A percentile compares a stretch with the other conserved stretches of the same genome.
Evolutionary conservation across 2,888 invertebrate species (phyloP).

Genomic region (Isoperla grammatica): DNA sequence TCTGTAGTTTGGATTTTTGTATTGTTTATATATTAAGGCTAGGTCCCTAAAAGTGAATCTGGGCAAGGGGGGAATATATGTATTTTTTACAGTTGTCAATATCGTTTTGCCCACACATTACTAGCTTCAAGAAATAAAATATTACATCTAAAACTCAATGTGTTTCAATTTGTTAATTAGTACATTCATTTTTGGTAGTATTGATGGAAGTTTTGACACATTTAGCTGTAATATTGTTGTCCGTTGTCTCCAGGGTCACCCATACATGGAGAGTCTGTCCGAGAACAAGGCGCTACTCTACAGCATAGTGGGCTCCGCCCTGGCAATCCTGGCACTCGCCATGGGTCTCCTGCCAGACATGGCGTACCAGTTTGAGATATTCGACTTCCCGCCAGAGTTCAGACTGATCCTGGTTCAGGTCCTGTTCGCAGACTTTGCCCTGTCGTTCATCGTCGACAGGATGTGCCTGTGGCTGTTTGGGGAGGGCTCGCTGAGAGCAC

Average conservation of each 20-base stretch:
- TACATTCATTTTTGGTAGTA: too few species aligned
- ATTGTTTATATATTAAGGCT: too few species aligned
- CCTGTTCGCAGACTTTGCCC: constrained; percentile 76
- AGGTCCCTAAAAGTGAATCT: too few species aligned
- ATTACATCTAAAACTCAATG: too few species aligned
- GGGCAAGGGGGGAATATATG: too few species aligned
- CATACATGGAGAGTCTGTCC: constrained; percentile 94
- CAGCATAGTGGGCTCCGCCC: constrained; percentile 78
- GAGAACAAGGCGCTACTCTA: constrained; percentile 91
- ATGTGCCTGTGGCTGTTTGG: constrained; percentile 80
- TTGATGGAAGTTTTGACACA: too few species aligned
- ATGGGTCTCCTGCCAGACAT: constrained; percentile 81
- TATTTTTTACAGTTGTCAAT: too few species aligned
- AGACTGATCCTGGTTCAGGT: constrained; percentile 78
- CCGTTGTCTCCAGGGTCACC: constrained; percentile 95
- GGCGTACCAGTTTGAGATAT: constrained; percentile 87
- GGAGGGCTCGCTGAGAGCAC: constrained; percentile 56
- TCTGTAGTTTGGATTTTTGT: too few species aligned
- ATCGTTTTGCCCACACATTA: too few species aligned
- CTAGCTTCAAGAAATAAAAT: too few species aligned
- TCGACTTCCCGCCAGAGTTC: constrained; percentile 91
- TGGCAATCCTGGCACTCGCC: constrained; percentile 76
- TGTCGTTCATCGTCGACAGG: constrained; percentile 82
- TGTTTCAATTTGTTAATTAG: too few species aligned
- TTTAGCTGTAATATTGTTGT: too few species aligned